These are phyloP conservation scores for Cygnus olor DNA, from an alignment of 2,797 vertebrate species.

Conservation along the genomic window DNA sequence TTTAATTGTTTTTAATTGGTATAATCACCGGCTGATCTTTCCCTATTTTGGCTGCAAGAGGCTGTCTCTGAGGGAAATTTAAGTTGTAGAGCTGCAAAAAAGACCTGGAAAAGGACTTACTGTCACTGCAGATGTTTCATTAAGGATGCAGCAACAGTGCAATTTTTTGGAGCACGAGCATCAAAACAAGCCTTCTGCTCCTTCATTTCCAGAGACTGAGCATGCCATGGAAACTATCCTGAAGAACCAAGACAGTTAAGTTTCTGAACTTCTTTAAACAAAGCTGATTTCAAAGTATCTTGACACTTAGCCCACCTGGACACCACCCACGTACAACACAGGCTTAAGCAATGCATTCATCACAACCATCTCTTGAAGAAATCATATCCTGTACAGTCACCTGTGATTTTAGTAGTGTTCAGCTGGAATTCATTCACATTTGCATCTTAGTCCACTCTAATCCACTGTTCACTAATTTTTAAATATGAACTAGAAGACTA, in stretches of 20 bases:
- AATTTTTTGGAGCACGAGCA: not conserved
- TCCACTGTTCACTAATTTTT: not conserved
- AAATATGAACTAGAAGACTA: not conserved
- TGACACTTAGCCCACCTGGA: not conserved
- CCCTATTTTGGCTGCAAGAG: not conserved
- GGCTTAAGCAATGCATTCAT: not conserved
- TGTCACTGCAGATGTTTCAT: not conserved
- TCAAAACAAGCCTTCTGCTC: not conserved
- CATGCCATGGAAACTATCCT: not conserved
- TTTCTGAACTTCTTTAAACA: not conserved
- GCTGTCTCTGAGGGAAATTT: not conserved
- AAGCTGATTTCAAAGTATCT: not conserved
- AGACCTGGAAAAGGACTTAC: not conserved
- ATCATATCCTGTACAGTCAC: not conserved
- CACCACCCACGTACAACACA: not conserved
- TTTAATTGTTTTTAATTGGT: not conserved
- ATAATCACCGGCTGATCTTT: not conserved
- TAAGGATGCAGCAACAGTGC: not conserved
- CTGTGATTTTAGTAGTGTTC: rapidly evolving
- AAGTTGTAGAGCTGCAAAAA: not conserved
- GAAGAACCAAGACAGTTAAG: not conserved
- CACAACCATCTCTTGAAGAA: not conserved
- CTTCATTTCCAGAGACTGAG: not conserved
- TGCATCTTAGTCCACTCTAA: not conserved
- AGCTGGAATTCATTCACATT: rapidly evolving